Conservation (phyloP, 1,140 invertebrate genomes). For the Probaryconus sp. region DNA sequence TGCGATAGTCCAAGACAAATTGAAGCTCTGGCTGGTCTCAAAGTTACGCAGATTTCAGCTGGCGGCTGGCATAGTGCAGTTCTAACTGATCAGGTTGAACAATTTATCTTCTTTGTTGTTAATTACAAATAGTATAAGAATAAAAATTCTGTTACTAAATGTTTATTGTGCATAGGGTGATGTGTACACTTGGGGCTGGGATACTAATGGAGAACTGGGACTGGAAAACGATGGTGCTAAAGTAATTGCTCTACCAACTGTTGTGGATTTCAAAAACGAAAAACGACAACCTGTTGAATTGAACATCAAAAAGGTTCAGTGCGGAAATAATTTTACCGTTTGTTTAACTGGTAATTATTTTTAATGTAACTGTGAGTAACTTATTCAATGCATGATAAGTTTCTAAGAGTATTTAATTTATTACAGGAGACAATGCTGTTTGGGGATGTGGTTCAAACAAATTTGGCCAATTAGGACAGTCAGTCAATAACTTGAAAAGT, state of each 20-base stretch:
- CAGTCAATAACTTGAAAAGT: conserved; percentile 24
- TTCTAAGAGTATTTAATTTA: conserved; percentile 32
- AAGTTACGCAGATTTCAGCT: conserved; percentile 82
- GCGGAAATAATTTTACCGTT: conserved; percentile 84
- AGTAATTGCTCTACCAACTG: conserved; percentile 76
- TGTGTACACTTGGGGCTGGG: conserved; percentile 95
- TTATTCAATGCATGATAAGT: conserved; percentile 4
- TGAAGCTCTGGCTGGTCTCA: conserved; percentile 85
- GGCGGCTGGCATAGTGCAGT: conserved; percentile 92
- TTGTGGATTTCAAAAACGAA: conserved; percentile 80
- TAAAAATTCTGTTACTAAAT: conserved; percentile 5
- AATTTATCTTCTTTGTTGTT: too few relatives aligned
- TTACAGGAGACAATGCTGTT: conserved; percentile 80
- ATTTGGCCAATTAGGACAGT: conserved; percentile 83
- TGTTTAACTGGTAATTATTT: conserved; percentile 76
- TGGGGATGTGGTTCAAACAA: conserved; percentile 86
- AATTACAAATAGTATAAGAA: conserved; percentile 16
- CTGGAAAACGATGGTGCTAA: conserved; percentile 75
- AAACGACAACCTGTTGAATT: conserved; percentile 71
- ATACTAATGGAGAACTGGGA: conserved; percentile 91
- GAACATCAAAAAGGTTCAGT: conserved; percentile 80
- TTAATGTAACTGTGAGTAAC: conserved; percentile 12
- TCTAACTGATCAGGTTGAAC: conserved; percentile 81
- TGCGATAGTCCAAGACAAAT: conserved; percentile 82
- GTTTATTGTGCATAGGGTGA: conserved; percentile 80